phyloP scores from a whole-genome alignment of 2,797 vertebrate species.

The Aratinga solstitialis region DNA sequence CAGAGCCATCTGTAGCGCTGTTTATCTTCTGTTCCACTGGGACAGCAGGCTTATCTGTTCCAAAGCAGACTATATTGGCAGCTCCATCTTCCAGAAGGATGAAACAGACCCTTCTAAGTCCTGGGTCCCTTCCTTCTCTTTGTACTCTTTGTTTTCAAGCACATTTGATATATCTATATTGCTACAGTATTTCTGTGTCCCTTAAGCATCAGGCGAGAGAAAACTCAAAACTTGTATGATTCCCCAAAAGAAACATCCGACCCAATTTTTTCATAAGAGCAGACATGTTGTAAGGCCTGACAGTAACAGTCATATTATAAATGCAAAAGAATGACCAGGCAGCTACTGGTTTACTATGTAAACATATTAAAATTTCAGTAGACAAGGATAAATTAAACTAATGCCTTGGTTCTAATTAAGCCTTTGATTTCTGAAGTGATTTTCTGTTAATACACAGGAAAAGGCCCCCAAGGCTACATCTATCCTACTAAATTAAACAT shows the following conservation, averaged over 20 bases:
- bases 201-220: neutral
- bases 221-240: neutral
- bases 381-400: conserved; percentile 9
- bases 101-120: neutral
- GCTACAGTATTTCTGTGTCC: neutral
- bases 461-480: neutral
- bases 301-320: neutral
- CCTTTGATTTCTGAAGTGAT: conserved; percentile 31
- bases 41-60: neutral
- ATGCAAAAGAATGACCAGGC: neutral
- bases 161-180: neutral
- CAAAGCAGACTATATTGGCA: neutral
- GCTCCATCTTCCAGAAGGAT: neutral
- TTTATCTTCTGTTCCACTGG: neutral
- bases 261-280: neutral
- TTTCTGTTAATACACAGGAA: conserved; percentile 25
- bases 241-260: neutral
- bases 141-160: neutral
- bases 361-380: neutral
- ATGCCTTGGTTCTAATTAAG: conserved; percentile 26
- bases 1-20: neutral
- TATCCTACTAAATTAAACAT: conserved; percentile 38
- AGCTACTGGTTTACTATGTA: neutral
- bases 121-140: neutral
- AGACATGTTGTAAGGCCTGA: neutral